Evolutionary conservation across 2,797 vertebrate genomes (phyloP).

Genomic region (Avahi laniger): DNA sequence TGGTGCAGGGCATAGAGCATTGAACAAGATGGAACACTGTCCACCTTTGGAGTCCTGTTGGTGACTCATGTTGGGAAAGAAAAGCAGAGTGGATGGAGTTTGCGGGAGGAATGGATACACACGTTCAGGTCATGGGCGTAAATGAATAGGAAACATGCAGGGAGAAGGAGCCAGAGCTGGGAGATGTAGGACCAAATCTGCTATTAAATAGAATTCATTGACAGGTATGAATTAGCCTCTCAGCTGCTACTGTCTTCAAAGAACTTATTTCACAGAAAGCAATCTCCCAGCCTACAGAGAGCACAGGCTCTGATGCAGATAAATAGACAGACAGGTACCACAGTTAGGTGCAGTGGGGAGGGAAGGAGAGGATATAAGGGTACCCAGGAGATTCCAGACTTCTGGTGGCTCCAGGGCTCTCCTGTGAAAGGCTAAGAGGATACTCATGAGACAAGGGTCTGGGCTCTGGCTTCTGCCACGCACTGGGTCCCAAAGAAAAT

Average conservation of each 20-base stretch:
- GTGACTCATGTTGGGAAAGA: background rate
- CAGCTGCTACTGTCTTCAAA: constrained; percentile 70
- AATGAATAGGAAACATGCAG: constrained; percentile 7
- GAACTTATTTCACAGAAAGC: constrained; percentile 59
- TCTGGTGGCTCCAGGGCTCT: background rate
- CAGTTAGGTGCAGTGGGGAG: background rate
- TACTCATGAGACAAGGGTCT: background rate
- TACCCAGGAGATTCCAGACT: background rate
- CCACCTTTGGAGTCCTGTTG: constrained; percentile 41
- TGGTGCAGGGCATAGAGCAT: background rate
- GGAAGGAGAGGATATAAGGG: background rate
- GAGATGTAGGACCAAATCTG: constrained; percentile 30
- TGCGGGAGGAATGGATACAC: background rate
- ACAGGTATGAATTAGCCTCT: constrained; percentile 69
- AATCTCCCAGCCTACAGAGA: constrained; percentile 44
- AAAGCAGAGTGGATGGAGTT: background rate
- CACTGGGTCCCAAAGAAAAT: background rate
- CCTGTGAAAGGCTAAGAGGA: background rate
- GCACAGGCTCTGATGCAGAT: constrained; percentile 53
- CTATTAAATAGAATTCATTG: constrained; percentile 43
- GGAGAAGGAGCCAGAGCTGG: constrained; percentile 9
- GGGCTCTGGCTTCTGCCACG: background rate
- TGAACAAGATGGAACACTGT: background rate
- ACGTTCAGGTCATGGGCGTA: background rate
- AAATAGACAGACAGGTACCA: background rate